A percentile compares a stretch with the other conserved stretches of the same genome.
These are phyloP conservation scores for Colinus virginianus DNA, from an alignment of 2,113 vertebrate species.

Conservation along the genomic window DNA sequence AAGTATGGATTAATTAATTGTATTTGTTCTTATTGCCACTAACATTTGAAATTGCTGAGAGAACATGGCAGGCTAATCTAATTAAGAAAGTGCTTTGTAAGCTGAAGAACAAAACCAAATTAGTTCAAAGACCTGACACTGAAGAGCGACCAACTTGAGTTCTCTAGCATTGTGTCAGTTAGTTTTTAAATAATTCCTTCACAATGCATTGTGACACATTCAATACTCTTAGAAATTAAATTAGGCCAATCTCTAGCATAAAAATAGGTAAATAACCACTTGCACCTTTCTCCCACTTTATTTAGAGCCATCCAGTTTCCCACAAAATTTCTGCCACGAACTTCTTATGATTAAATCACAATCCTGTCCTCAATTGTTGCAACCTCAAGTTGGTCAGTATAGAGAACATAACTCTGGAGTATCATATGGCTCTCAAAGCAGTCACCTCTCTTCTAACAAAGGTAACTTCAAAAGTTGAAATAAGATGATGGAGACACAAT, in stretches of 20 bases:
- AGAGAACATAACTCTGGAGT: background rate
- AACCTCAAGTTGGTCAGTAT: background rate
- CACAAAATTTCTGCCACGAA: background rate
- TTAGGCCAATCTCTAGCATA: background rate
- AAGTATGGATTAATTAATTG: slow-evolving; percentile 52
- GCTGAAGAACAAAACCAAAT: slow-evolving; percentile 41
- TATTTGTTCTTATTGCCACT: slow-evolving; percentile 45
- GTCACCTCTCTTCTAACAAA: background rate
- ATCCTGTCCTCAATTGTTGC: background rate
- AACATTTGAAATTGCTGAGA: slow-evolving; percentile 3
- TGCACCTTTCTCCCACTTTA: background rate
- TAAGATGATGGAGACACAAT: background rate
- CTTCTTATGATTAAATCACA: background rate
- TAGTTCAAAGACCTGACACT: slow-evolving; percentile 18
- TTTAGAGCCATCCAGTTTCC: background rate
- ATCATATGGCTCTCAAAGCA: background rate
- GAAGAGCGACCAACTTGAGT: background rate
- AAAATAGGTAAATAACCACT: background rate
- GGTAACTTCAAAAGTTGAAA: background rate
- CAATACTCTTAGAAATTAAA: background rate
- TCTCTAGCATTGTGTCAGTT: background rate
- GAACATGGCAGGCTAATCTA: slow-evolving; percentile 47
- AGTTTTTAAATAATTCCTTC: background rate
- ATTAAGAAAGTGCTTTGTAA: slow-evolving; percentile 60
- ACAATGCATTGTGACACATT: background rate